Evolutionary conservation across 1,140 invertebrate species (phyloP), one percentile per base, ranked within the genome.

Genomic region (Thalassaphorura encarpata): DNA sequence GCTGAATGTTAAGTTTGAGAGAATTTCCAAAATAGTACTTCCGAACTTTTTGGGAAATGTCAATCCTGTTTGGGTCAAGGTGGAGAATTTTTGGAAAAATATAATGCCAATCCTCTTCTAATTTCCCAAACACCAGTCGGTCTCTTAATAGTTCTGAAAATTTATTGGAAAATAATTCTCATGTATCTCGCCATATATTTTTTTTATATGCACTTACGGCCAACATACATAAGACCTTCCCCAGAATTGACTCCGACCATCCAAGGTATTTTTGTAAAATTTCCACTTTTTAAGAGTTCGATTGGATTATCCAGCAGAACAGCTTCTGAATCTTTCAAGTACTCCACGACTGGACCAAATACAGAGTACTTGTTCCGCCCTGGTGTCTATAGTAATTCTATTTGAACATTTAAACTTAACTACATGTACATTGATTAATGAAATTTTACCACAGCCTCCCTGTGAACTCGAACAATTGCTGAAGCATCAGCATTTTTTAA

Each of bases 191-290:
- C n/a, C n/a, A n/a, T n/a, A n/a, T n/a, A n/a, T n/a, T n/a, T n/a
- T n/a, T n/a, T n/a, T n/a, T n/a, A n/a, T n/a, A n/a, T n/a, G n/a
- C n/a, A 29, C 33, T 45, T 60, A 61, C 54, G 46, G 5, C 54
- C 43, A 24, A 51, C 53, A 26, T 62, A 53, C 13, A 62, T 23
- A 1, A 56, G 36, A 2, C 61, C 61, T 36, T 59, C 57, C 0
- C 41, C 36, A 4, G 52, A 29, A 19, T 59, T 54, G 0, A 62
- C 60, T 77, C 83, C 83, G 18, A 77, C 63, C 6, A 84, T 72
- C 18, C 77, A 69, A 0, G 82, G 81, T 15, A 83, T 70, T 52
- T 76, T 73, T 29, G 75, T 63, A 36, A 74, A 74, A 39, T 69
- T 69, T 46, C 75, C 70, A 21, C 63, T 64, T 18, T 55, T 56